Evolutionary conservation across 2,888 invertebrate species (phyloP).

Genomic region (Achlya flavicornis): DNA sequence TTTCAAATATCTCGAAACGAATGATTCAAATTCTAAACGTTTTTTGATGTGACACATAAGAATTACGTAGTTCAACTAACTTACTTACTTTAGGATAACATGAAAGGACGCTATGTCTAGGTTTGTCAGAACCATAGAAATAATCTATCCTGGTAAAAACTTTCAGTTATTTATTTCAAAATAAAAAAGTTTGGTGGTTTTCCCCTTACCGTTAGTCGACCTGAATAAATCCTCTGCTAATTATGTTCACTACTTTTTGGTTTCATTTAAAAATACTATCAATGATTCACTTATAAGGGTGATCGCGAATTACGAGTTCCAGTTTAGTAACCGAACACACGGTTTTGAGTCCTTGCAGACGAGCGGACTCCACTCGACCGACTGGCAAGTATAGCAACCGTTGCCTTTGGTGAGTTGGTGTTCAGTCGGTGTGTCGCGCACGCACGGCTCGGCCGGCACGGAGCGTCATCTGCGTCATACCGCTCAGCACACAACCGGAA

Average conservation of each 20-base stretch:
- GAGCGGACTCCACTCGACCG: slow-evolving; percentile 68
- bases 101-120: no score
- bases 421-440: slow-evolving; percentile 37
- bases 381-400: slow-evolving; percentile 40
- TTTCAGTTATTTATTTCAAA: slow-evolving; percentile 4
- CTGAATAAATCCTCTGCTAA: slow-evolving; percentile 32
- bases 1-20: slow-evolving; percentile 40
- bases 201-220: slow-evolving; percentile 36
- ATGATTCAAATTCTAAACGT: slow-evolving; percentile 21
- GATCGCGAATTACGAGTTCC: slow-evolving; percentile 49
- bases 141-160: no score
- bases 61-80: no score
- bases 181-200: not conserved
- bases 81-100: not conserved
- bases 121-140: no score
- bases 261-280: slow-evolving; percentile 50
- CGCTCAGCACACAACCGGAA: slow-evolving; percentile 71
- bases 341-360: slow-evolving; percentile 52
- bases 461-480: slow-evolving; percentile 79
- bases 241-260: slow-evolving; percentile 38
- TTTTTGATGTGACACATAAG: not conserved
- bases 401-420: slow-evolving; percentile 40
- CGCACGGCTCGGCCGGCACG: slow-evolving; percentile 31
- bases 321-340: slow-evolving; percentile 33
- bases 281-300: slow-evolving; percentile 27